Conservation (phyloP, 2,113 vertebrate genomes). For the Spermophilus dauricus region DNA sequence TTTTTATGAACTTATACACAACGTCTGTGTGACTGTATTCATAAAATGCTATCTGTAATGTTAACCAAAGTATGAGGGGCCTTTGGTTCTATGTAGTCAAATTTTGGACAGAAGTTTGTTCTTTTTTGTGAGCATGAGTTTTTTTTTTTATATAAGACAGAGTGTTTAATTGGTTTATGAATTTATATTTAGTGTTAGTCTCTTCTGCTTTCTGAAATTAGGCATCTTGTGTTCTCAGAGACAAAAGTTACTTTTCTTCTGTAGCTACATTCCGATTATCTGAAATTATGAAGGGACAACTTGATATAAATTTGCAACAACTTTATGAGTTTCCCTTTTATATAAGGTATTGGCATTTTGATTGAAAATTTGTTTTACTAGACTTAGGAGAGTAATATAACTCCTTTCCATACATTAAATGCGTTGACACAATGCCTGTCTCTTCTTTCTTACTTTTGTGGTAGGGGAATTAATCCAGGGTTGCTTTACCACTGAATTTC, state of each 20-base stretch:
- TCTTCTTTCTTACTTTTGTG: too few relatives aligned
- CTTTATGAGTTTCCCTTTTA: background rate
- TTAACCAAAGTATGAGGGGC: background rate
- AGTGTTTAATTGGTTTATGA: background rate
- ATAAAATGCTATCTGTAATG: background rate
- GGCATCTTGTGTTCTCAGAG: conserved; percentile 37
- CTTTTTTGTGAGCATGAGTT: background rate
- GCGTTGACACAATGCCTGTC: background rate
- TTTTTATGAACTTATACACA: background rate
- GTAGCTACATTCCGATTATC: background rate
- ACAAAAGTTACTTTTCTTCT: conserved; percentile 32
- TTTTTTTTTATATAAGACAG: background rate
- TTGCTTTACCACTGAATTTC: too few relatives aligned
- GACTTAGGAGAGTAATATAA: background rate
- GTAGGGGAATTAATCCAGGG: too few relatives aligned
- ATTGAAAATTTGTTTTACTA: conserved; percentile 2
- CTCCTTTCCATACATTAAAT: background rate
- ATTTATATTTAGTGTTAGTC: conserved; percentile 29
- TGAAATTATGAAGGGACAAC: background rate
- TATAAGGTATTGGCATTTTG: conserved; percentile 3
- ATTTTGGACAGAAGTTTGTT: background rate
- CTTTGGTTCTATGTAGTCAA: background rate
- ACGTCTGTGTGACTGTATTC: background rate
- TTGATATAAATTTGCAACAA: background rate
- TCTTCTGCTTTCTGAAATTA: conserved; percentile 42